phyloP scores from a whole-genome alignment of 2,888 invertebrate species.

The Acrobasis repandana region DNA sequence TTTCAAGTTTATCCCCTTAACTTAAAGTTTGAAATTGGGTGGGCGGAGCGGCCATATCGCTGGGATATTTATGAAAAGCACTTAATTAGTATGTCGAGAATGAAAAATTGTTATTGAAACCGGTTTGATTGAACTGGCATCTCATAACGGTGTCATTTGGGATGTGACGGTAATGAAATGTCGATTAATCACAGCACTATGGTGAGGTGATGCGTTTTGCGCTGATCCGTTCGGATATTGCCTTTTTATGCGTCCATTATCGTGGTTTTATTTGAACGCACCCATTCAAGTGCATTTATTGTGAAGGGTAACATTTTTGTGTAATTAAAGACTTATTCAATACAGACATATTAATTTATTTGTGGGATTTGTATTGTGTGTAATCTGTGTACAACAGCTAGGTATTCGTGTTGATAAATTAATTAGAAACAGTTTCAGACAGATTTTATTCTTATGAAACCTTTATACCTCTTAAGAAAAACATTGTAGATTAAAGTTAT shows the following conservation, averaged over 20 bases:
- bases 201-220: slow-evolving; percentile 60
- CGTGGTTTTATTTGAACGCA: slow-evolving; percentile 36
- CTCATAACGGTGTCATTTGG: slow-evolving; percentile 81
- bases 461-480: too few species aligned
- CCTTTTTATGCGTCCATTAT: slow-evolving; percentile 29
- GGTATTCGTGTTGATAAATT: too few species aligned
- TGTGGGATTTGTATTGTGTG: too few species aligned
- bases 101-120: slow-evolving; percentile 83
- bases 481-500: too few species aligned
- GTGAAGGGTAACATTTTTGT: background rate
- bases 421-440: too few species aligned
- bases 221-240: slow-evolving; percentile 38
- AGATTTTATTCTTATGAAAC: too few species aligned
- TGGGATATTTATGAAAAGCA: slow-evolving; percentile 77
- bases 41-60: slow-evolving; percentile 36
- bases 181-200: slow-evolving; percentile 69
- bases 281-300: slow-evolving; percentile 31
- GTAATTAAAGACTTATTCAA: background rate
- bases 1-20: slow-evolving; percentile 40
- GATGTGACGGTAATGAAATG: slow-evolving; percentile 75
- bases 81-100: slow-evolving; percentile 82
- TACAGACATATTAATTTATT: background rate
- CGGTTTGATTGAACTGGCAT: slow-evolving; percentile 78
- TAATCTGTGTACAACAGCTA: too few species aligned
- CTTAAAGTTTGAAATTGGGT: slow-evolving; percentile 50